Evolutionary conservation across 2,797 vertebrate species (phyloP), one percentile per base, ranked within the genome.

Genomic region (Sebastes umbrosus): DNA sequence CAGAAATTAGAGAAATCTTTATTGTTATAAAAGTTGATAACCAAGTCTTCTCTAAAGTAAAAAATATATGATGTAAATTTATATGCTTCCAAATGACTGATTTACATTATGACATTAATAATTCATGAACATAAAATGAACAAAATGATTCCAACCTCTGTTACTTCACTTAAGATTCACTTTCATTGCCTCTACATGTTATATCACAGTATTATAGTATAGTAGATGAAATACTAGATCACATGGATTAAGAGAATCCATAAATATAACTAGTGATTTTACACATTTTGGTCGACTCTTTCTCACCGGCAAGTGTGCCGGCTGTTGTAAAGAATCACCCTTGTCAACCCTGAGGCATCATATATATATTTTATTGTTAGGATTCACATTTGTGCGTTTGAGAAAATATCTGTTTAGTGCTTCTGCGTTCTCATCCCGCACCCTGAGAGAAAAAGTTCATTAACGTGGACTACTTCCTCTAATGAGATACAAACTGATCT

Each of bases 401-500:
- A 52, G 14, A 73, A 69, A 73, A 77, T 58, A 69, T 74, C 8
- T 75, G 12, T 74, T 81, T 73, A 36, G 24, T n/a, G 2, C 46
- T 77, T 62, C 13, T 82, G 55, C 8, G 22, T 70, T 68, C 50
- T 73, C 43, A 32, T 75, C 65, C 55, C 31, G 2, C 22, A 60
- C 29, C 82, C 58, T 71, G 54, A 87, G 20, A 89, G 60, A 74
- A 81, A 79, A 82, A 46, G 64, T 80, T 81, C 24, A 84, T 82
- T 68, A 76, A 34, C 76, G 69, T 67, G 25, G 64, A 79, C 60
- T 55, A n/a, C 69, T 77, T 73, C 31, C 54, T 57, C 64, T 85
- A 84, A 88, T 85, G 82, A 91, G 85, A 80, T 76, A 70, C 77
- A 78, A 85, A 82, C 31, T 54, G 43, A 79, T 76, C 70, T 69